Evolutionary conservation across 2,113 vertebrate genomes (phyloP), one percentile per base, ranked within the genome.

Genomic region (Salvelinus fontinalis): DNA sequence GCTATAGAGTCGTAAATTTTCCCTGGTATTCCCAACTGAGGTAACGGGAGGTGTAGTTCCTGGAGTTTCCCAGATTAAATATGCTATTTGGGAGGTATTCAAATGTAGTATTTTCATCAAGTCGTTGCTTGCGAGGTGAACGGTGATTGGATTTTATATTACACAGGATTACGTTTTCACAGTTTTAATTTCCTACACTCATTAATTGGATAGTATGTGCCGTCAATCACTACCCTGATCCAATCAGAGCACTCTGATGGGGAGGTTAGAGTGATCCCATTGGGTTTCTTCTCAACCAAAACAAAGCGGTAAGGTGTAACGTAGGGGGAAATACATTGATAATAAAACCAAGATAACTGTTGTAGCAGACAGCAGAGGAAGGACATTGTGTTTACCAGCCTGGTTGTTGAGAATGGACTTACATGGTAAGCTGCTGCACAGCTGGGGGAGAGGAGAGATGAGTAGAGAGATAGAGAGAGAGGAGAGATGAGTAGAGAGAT

Each of bases 231-330:
- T 12, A 26, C 26, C 26, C 13, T 8, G 13, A 78, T 75, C 62
- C 73, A 73, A 75, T 84, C 79, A 74, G 20, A 71, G 48, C 31
- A 70, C 79, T 79, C 85, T 83, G 79, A 78, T 71, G 75, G 34
- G 70, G 70, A 77, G 84, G 85, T 84, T 85, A 82, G 12, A 78
- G 80, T 62, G 70, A 77, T 83, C 59, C 71, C 67, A 70, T 65
- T 9, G 14, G 66, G 69, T 73, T 29, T 67, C 14, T 27, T 9
- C 0, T 29, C 65, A 20, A 14, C 27, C 27, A 67, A 4, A 6
- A 29, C 65, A 67, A 67, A 67, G 16, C 2, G 8, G 39, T 44
- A 11, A 2, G 39, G 39, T 44, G 39, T 11, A 26, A 31, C 24
- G 26, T 59, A 71, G 18, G 57, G 82, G 71, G 74, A 70, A 76